A percentile compares a stretch with the other conserved stretches of the same genome.
Evolutionary conservation across 2,888 invertebrate species (phyloP).

Genomic region (Ganaspis brasiliensis): DNA sequence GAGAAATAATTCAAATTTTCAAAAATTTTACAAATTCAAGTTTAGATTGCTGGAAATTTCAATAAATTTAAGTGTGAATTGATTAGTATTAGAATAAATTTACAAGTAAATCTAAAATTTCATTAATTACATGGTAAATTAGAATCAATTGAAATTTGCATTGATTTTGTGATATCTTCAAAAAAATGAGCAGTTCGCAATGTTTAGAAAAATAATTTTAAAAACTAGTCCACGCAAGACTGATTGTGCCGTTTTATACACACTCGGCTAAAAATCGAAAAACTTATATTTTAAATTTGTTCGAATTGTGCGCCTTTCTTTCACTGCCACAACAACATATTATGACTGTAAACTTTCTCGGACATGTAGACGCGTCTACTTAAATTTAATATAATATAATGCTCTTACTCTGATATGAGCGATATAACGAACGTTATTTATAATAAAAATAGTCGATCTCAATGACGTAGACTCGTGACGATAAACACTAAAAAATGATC

Average conservation of each 20-base stretch:
- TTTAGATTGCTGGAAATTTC: too few species aligned
- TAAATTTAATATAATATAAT: constrained; percentile 41
- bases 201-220: too few species aligned
- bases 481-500: constrained; percentile 61
- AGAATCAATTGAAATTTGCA: too few species aligned
- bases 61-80: too few species aligned
- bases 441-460: constrained; percentile 63
- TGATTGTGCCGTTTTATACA: neutral
- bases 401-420: constrained; percentile 38
- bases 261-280: constrained; percentile 15
- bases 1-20: too few species aligned
- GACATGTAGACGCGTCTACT: constrained; percentile 64
- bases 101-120: too few species aligned
- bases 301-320: constrained; percentile 8
- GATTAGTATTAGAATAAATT: too few species aligned
- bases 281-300: constrained; percentile 11
- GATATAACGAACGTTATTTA: constrained; percentile 41
- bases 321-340: constrained; percentile 48
- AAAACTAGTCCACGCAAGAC: neutral
- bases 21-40: too few species aligned
- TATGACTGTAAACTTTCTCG: constrained; percentile 64
- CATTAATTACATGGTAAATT: too few species aligned
- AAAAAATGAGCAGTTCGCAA: too few species aligned
- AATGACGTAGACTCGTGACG: constrained; percentile 51
- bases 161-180: too few species aligned